Evolutionary conservation across 1,140 invertebrate genomes (phyloP).

Genomic region (Goniozus legneri): DNA sequence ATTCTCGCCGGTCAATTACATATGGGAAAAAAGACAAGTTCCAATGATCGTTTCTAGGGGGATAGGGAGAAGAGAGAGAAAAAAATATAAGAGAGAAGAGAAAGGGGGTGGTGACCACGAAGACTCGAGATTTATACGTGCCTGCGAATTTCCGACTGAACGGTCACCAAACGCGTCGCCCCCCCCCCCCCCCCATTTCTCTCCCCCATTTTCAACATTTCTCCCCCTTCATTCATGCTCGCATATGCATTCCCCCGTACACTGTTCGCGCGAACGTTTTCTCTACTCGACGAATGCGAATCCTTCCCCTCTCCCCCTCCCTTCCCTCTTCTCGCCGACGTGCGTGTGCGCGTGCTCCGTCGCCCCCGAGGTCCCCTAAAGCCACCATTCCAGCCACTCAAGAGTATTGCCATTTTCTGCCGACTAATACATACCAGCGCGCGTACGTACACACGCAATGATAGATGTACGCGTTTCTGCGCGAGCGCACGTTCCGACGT

Average conservation of each 20-base stretch:
- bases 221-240: too few relatives aligned
- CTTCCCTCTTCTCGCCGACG: too few relatives aligned
- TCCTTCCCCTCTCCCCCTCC: too few relatives aligned
- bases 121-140: not conserved
- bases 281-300: slow-evolving; percentile 44
- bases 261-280: slow-evolving; percentile 26
- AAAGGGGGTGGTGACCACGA: not conserved
- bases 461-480: too few relatives aligned
- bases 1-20: too few relatives aligned
- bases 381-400: slow-evolving; percentile 41
- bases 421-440: slow-evolving; percentile 29
- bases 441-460: too few relatives aligned
- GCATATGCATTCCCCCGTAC: slow-evolving; percentile 47
- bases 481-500: too few relatives aligned
- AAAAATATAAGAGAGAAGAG: not conserved
- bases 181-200: too few relatives aligned
- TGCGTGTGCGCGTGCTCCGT: too few relatives aligned
- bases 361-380: slow-evolving; percentile 25
- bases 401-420: slow-evolving; percentile 46
- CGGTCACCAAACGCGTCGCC: too few relatives aligned
- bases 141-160: not conserved
- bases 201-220: not conserved
- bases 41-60: too few relatives aligned
- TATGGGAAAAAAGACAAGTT: too few relatives aligned
- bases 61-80: not conserved